Percentiles rank a stretch among this genome's conserved stretches.
Evolutionary conservation across 2,797 vertebrate genomes (phyloP).

Genomic region (Acridotheres tristis): DNA sequence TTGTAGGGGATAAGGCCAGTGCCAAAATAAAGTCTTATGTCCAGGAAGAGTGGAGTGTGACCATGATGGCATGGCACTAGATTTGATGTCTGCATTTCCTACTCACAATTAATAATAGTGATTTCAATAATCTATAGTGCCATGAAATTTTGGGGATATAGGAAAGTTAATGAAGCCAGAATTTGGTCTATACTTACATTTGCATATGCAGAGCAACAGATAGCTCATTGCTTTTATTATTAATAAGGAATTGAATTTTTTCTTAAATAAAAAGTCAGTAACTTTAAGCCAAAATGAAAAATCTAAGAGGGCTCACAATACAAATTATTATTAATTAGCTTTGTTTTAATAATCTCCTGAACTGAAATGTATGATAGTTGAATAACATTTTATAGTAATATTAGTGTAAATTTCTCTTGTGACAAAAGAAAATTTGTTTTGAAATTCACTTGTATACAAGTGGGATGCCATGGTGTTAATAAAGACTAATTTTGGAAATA

Average conservation of each 20-base stretch:
- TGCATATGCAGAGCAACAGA: neutral
- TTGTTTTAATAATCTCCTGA: neutral
- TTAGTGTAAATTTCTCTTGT: neutral
- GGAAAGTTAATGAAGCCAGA: neutral
- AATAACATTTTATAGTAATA: neutral
- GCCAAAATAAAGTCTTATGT: neutral
- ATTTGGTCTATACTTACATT: neutral
- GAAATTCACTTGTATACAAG: neutral
- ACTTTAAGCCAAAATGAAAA: neutral
- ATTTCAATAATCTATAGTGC: neutral
- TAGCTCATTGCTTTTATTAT: neutral
- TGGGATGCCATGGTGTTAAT: neutral
- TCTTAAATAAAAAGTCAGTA: neutral
- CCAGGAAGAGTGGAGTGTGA: neutral
- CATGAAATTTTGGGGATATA: neutral
- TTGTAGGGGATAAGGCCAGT: neutral
- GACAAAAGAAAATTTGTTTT: neutral
- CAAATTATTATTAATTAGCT: neutral
- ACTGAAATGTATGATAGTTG: neutral
- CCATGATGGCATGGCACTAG: fast-evolving
- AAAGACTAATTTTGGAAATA: neutral
- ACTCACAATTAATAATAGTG: neutral
- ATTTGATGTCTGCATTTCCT: neutral
- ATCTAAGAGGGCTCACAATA: neutral
- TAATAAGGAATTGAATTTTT: neutral